Conservation (phyloP, 2,888 invertebrate genomes). For the Elmis aenea region DNA sequence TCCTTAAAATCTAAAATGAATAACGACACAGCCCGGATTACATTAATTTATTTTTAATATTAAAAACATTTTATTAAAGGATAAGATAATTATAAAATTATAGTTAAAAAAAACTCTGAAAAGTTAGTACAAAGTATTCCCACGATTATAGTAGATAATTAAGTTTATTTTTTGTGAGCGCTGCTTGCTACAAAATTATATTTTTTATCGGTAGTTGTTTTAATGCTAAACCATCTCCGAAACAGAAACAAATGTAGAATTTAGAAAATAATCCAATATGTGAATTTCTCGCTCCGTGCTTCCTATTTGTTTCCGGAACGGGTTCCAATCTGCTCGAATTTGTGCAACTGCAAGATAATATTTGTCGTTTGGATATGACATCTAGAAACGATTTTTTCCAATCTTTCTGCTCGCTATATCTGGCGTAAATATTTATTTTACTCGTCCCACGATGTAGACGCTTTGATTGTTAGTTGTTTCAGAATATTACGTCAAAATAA, state of each 20-base stretch:
- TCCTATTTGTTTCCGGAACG: constrained; percentile 31
- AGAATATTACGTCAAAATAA: constrained; percentile 9
- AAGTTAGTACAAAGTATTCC: no score
- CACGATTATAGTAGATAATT: no score
- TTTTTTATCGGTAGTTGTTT: no score
- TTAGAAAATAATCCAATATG: constrained; percentile 36
- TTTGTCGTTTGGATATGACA: constrained; percentile 37
- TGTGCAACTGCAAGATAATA: constrained; percentile 34
- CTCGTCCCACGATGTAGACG: constrained; percentile 9
- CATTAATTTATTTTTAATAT: no score
- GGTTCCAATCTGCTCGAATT: constrained; percentile 26
- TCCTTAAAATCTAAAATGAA: no score
- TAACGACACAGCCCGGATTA: no score
- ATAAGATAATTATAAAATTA: no score
- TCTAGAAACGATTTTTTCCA: constrained; percentile 33
- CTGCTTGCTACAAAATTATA: no score
- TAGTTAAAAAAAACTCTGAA: no score
- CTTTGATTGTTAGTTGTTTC: constrained; percentile 12
- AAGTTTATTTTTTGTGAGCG: no score
- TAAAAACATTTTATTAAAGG: no score
- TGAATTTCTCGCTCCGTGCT: constrained; percentile 34
- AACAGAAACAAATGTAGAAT: constrained; percentile 24
- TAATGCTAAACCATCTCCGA: no score
- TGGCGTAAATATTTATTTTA: constrained; percentile 28
- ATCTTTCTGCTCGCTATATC: constrained; percentile 29